A percentile compares a stretch with the other conserved stretches of the same genome.
Conservation (phyloP, 2,888 invertebrate genomes). For the Sphaerophoria taeniata region DNA sequence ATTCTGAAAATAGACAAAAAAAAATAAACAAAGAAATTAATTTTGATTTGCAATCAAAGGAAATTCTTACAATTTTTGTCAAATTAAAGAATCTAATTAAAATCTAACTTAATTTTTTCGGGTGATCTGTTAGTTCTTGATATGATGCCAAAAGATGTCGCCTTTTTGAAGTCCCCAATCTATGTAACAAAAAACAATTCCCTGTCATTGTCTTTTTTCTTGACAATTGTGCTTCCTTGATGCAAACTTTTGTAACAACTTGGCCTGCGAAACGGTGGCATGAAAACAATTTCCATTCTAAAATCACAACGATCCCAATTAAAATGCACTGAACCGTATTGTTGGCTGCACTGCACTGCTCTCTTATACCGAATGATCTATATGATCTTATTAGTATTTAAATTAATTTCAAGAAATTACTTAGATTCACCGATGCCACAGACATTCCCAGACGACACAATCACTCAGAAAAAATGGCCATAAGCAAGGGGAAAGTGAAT, state of each 20-base stretch:
- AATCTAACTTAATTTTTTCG: not conserved
- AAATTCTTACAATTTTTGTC: not conserved
- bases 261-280: conserved; percentile 12
- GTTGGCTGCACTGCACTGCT: conserved; percentile 5
- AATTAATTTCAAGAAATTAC: conserved; percentile 80
- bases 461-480: conserved; percentile 62
- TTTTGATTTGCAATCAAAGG: conserved; percentile 20
- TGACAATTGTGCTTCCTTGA: conserved; percentile 58
- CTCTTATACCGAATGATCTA: conserved; percentile 71
- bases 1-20: conserved; percentile 78
- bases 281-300: conserved; percentile 44
- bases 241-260: not conserved
- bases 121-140: conserved; percentile 23
- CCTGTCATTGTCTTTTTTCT: conserved; percentile 57
- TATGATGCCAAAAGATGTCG: conserved; percentile 52
- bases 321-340: conserved; percentile 81
- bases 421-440: conserved; percentile 74
- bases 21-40: conserved; percentile 19
- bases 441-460: conserved; percentile 81
- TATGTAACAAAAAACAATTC: conserved; percentile 33
- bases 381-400: conserved; percentile 80
- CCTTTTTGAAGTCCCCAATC: not conserved
- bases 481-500: conserved; percentile 34
- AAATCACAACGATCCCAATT: conserved; percentile 78
- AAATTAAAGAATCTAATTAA: conserved; percentile 52